Evolutionary conservation across 2,888 invertebrate genomes (phyloP), one percentile per base, ranked within the genome.

Genomic region (Myopa tessellatipennis): DNA sequence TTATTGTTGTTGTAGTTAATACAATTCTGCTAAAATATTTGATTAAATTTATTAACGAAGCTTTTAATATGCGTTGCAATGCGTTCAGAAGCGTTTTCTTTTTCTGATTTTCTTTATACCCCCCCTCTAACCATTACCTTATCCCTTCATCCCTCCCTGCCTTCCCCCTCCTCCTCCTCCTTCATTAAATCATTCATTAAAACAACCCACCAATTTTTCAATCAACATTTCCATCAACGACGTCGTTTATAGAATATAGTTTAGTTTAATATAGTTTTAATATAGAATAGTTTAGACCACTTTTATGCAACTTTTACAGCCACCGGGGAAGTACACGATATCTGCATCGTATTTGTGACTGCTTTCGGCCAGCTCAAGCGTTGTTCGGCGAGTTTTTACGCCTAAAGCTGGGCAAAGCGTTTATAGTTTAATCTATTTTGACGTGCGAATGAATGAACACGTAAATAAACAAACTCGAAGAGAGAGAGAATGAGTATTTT

Each of bases 371-470:
- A 58, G n/a, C 18, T 12, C 58, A 6, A 58, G 16, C 5, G n/a
- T 18, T 18, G 67, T 16, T 16, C 16, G 40, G 34, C 70, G 52
- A 55, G 52, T 58, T 72, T 38, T 38, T 60, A n/a, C 72, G 72
- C 72, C 72, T 72, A 58, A 72, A 55, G 72, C 18, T 72, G 60
- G 58, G 72, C 72, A 72, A 72, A 38, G 60, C 58, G 38, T 18
- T 72, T 72, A 60, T 58, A 58, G 26, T 72, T 72, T 72, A 72
- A 72, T 72, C 38, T 40, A 38, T 72, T 72, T 38, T 58, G 72
- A 72, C 72, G 72, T 72, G 72, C 40, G 72, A 72, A 72, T 38
- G 45, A 26, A 26, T 72, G 58, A 58, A 72, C 72, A 72, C 72
- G 60, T 72, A 55, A 38, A 67, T 26, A 26, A 26, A 26, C 26